Conservation (phyloP, 2,113 vertebrate genomes). For the Otolemur garnettii region DNA sequence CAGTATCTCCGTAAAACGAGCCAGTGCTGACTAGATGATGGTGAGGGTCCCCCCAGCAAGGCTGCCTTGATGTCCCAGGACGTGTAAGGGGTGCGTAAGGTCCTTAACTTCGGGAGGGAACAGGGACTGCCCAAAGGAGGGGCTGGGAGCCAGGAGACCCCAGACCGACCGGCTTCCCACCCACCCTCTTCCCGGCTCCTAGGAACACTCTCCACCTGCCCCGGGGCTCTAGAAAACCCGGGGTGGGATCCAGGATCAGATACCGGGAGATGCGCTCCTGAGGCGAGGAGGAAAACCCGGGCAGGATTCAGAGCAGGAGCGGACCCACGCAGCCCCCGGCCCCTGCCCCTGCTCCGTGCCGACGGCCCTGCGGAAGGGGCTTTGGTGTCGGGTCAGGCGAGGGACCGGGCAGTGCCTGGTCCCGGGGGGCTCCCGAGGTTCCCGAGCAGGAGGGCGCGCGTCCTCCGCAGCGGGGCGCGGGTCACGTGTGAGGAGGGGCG, state of each 20-base stretch:
- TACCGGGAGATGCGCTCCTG: constrained; percentile 56
- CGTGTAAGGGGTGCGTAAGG: neutral
- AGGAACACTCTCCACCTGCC: constrained; percentile 51
- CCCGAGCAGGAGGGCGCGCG: constrained; percentile 3
- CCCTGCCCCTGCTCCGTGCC: neutral
- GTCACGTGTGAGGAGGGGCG: constrained; percentile 90
- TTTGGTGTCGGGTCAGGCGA: neutral
- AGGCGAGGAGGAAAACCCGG: constrained; percentile 54
- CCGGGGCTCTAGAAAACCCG: constrained; percentile 40
- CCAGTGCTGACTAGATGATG: neutral
- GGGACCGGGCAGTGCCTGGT: neutral
- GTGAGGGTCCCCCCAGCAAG: neutral
- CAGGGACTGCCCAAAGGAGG: neutral
- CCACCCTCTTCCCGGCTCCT: neutral
- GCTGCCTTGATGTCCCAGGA: neutral
- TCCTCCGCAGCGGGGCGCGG: constrained; percentile 84
- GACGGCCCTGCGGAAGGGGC: neutral
- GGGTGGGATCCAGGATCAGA: constrained; percentile 49
- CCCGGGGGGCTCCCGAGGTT: neutral
- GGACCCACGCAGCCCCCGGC: constrained; percentile 16
- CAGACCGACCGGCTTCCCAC: neutral
- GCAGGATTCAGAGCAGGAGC: neutral
- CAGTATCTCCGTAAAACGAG: constrained; percentile 40
- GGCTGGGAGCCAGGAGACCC: neutral
- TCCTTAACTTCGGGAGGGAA: neutral